Base-by-base conservation (phyloP, 2,113 vertebrate species). In the Nerophis ophidion region DNA sequence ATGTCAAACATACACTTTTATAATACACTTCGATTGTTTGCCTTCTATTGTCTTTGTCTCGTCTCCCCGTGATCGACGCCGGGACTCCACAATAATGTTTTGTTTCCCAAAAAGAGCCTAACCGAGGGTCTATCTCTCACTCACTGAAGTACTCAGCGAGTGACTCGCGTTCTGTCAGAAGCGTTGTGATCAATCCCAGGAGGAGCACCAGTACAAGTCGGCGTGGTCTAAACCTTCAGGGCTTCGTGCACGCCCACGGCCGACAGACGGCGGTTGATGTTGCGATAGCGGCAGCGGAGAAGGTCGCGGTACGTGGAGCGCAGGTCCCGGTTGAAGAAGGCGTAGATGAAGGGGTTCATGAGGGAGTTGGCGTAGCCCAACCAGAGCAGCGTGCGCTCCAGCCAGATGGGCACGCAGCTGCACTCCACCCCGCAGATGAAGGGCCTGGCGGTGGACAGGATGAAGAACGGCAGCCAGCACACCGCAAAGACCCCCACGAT, bases 271-370 rank as follows among this genome's bases (percentile, higher is more conserved):
- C 91, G 84, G 85, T 92, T 92, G 76, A 92, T 91, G 83, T 92
- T 92, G 33, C 91, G 88, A 61, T 91, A 92, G 12, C 90, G 87
- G 52, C 91, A 92, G 34, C 89, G 89, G 6, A 92, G 83, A 44
- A 92, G 82, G 77, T 91, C 89, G 1, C 85, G 87, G 54, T 91
- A 92, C 19, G 90, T 91, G 55, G 90, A 90, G 58, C 90, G 87
- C 70, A 91, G 82, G 78, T 91, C 91, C 10, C 91, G 85, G 72
- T 92, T 91, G 74, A 92, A 91, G 77, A 91, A 91, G 79, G 91
- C 91, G 7, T 92, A 92, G 64, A 92, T 92, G 67, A 92, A 91
- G 26, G 91, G 91, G 74, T 92, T 92, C 88, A 92, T 90, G 35
- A 92, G 79, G 12, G 90, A 92, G 84, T 92, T 92, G 65, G 91